phyloP scores from a whole-genome alignment of 2,797 vertebrate genomes.

The Enteromius unitaeniatus region DNA sequence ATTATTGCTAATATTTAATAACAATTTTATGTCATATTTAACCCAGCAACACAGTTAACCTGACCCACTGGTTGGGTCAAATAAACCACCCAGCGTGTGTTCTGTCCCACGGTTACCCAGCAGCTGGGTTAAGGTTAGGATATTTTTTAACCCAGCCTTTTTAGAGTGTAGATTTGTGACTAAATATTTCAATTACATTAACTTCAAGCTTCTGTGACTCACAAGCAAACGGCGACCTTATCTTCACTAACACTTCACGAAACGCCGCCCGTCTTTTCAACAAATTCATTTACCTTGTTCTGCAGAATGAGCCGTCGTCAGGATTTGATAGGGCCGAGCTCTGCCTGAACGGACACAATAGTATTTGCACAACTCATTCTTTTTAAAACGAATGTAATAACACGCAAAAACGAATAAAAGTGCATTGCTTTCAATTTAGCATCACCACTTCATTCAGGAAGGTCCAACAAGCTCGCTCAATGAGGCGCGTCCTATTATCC shows the following conservation, averaged over 20 bases:
- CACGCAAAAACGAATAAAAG: conserved; percentile 56
- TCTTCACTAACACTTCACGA: conserved; percentile 8
- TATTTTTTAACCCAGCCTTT: no score
- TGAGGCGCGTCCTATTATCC: conserved; percentile 74
- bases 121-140: no score
- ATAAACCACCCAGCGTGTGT: no score
- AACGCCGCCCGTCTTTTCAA: conserved; percentile 65
- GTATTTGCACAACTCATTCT: conserved; percentile 72
- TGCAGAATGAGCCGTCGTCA: conserved; percentile 56
- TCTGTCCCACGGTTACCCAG: no score
- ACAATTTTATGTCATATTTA: no score
- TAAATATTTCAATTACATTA: conserved; percentile 68
- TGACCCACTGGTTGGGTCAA: no score
- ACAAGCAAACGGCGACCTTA: not conserved
- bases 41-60: no score
- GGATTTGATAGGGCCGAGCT: conserved; percentile 61
- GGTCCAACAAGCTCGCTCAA: conserved; percentile 78
- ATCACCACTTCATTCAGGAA: conserved; percentile 75
- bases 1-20: no score
- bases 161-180: conserved; percentile 47
- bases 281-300: conserved; percentile 69
- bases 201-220: conserved; percentile 44
- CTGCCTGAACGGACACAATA: conserved; percentile 64
- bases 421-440: conserved; percentile 73
- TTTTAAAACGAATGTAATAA: conserved; percentile 68